Base-by-base conservation (phyloP, 2,797 vertebrate genomes). In the Chaunax sp. region DNA sequence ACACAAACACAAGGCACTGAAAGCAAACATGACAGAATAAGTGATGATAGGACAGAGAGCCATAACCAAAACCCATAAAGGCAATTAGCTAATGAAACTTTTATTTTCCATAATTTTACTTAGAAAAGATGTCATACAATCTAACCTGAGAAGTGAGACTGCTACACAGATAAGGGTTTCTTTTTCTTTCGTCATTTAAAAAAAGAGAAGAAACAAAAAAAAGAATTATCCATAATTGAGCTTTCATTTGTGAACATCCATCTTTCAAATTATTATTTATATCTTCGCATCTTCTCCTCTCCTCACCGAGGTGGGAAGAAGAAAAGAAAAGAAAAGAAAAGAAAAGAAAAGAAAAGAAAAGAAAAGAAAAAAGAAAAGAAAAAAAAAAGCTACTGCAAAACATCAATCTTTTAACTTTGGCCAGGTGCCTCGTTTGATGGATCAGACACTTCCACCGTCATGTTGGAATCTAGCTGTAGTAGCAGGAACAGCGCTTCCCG, bases 81-180 rank as follows among this genome's bases (percentile, higher is more conserved):
- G 69, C 73, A 64, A 73, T 85, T 70, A 81, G 68, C 57, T 52
- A 69, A 83, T 84, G 77, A 88, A 86, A 72, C 52, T 63, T 90
- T 91, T 89, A 88, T 92, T 91, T 87, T 87, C 37, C 78, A 87
- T 75, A 68, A 69, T 82, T 87, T 90, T 83, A 84, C 65, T 89
- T 89, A 91, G 71, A 92, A 93, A 92, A 92, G 64, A 82, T 76
- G 72, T 89, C 64, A 87, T 82, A 79, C 64, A 74, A 80, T 85
- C 88, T 90, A 92, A 89, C 91, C 91, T 92, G 91, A 92, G 90
- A 90, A 87, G 81, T 84, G 86, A 89, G 84, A 83, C 85, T 83
- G 90, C 87, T 90, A 90, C 88, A 82, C 65, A 85, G 67, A 20
- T 13, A 14, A 26, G 16, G 79, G 43, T 58, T 52, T 66, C 43